Percentiles rank a stretch among this genome's conserved stretches.
phyloP scores from a whole-genome alignment of 2,113 vertebrate genomes.

The Haplotaxodon microlepis region DNA sequence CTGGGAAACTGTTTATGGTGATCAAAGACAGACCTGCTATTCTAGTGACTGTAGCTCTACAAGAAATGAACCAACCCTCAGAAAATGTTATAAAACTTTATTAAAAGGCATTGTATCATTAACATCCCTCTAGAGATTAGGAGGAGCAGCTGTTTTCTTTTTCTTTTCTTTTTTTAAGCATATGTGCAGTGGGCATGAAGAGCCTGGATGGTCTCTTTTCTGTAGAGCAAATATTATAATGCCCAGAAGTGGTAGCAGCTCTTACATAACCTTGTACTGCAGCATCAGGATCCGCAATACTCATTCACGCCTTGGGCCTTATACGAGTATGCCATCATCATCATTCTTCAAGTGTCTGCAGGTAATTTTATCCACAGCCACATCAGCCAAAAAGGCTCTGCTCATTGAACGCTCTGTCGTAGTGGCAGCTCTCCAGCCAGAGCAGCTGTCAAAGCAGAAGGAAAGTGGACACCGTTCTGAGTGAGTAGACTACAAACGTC shows the following conservation, averaged over 20 bases:
- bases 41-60: background rate
- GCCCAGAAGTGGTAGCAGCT: background rate
- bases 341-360: background rate
- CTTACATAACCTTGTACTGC: constrained; percentile 18
- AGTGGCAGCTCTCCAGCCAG: constrained; percentile 6
- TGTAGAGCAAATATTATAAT: background rate
- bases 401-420: background rate
- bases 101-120: background rate
- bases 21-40: background rate
- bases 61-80: background rate
- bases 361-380: background rate
- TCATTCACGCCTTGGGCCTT: background rate
- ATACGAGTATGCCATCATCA: background rate
- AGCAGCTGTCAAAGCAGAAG: constrained; percentile 32
- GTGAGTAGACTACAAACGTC: constrained; percentile 50
- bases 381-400: background rate
- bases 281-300: constrained; percentile 8
- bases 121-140: background rate
- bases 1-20: background rate
- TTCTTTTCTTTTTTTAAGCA: background rate
- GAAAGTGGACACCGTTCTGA: constrained; percentile 61
- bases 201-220: background rate
- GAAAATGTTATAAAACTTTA: background rate
- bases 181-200: background rate
- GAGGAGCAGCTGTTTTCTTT: background rate